Conservation (phyloP, 1,140 invertebrate species). For the Cotesia glomerata region DNA sequence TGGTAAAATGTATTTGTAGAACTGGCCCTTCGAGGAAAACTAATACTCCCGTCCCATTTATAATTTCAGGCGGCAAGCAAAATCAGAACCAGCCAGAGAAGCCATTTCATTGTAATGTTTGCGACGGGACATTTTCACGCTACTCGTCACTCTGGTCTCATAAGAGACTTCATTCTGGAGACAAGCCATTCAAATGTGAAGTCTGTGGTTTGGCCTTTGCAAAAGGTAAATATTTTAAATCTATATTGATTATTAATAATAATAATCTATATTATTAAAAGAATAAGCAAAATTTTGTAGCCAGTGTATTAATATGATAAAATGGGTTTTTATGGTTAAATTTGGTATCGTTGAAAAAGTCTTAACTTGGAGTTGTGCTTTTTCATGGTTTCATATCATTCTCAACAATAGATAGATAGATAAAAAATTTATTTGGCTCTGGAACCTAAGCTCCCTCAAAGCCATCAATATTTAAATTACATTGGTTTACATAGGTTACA, state of each 20-base stretch:
- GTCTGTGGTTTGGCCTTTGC: conserved; percentile 94
- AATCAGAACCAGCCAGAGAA: conserved; percentile 73
- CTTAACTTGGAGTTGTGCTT: no score
- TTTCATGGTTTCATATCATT: no score
- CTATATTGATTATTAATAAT: not conserved
- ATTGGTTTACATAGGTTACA: no score
- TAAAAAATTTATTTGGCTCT: no score
- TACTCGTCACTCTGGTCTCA: conserved; percentile 87
- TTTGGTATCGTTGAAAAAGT: no score
- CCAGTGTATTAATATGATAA: no score
- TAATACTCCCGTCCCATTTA: conserved; percentile 48
- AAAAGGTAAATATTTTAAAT: conserved; percentile 61
- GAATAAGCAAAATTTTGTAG: no score
- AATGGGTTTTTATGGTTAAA: no score
- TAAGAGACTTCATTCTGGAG: conserved; percentile 83
- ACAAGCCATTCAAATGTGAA: conserved; percentile 91
- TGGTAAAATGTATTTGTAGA: conserved; percentile 54
- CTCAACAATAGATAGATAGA: no score
- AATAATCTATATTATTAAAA: no score
- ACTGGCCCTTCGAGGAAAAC: conserved; percentile 58
- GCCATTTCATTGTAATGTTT: conserved; percentile 86
- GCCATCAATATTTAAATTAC: no score
- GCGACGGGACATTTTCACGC: conserved; percentile 80
- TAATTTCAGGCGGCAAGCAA: conserved; percentile 61
- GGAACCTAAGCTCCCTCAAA: no score